Evolutionary conservation across 2,888 invertebrate species (phyloP), one percentile per base, ranked within the genome.

Genomic region (Drosophila quinaria): DNA sequence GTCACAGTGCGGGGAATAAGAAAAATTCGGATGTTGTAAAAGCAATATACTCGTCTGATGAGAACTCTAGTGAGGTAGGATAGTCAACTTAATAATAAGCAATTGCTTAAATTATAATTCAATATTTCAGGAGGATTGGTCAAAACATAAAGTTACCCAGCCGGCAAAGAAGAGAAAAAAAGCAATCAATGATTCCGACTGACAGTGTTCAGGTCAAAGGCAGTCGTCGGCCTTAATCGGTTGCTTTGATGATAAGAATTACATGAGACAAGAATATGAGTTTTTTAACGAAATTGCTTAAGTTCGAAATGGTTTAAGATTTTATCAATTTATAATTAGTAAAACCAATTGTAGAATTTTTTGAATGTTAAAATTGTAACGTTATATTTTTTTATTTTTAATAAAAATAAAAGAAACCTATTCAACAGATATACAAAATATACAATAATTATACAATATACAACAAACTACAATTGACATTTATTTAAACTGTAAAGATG

Each of bases 131-230:
- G 98, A 98, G 93, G 97, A 97, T 93, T 96, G 97, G 91, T 96
- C 97, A 25, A 97, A 97, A 93, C 97, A 97, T 88, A 97, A 97
- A 89, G 83, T 89, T 33, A 80, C 90, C 93, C 97, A 97, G 93
- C 96, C 97, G 74, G 96, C 97, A 73, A 98, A 98, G 93, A 96
- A 97, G 92, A 95, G 98, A 93, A 97, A 97, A 96, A 97, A 97
- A 94, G 96, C 97, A 66, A 95, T 97, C 11, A 92, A 97, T 80
- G 98, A 98, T 93, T 98, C 97, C 93, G 98, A 98, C 95, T 98
- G 96, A 97, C 95, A 94, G 93, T 93, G 82, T 78, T 78, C 84
- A 82, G 67, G 64, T 68, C 75, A 72, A 72, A 69, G 44, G 39
- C 62, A 58, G 46, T 50, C 78, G 75, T 72, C 64, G 62, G 54